Evolutionary conservation across 2,888 invertebrate species (phyloP), one percentile per base, ranked within the genome.

Genomic region (Scaptomyza caliginosa): DNA sequence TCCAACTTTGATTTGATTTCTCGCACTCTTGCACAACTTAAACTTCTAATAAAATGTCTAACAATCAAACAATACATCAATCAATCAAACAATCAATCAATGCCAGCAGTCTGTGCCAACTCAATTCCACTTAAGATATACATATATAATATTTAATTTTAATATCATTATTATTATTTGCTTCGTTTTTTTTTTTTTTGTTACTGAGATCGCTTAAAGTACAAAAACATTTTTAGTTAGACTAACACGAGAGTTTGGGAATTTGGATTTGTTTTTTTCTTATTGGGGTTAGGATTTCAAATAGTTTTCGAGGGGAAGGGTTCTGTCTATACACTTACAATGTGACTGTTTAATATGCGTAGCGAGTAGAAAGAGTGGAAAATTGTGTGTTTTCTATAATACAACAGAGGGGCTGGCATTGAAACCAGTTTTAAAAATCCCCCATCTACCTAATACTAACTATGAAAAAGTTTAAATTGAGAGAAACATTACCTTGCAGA

Each of bases 321-420:
- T 16, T 45, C 54, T 81, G 67, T 74, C 81, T 82, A 86, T 82
- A 82, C 86, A 82, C 79, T 86, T 78, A 86, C 67, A 67, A 52
- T 75, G 63, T 55, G 73, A 60, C 48, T 68, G 45, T 57, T 57
- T 40, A 50, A 28, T 63, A 67, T 65, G 73, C 74, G 59, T 84
- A 86, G 80, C 88, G 71, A 83, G 88, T 87, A 86, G 83, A 83
- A 87, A 87, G 88, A 87, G 86, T 86, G 88, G 77, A 86, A 83
- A 87, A 87, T 76, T 85, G 45, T 57, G 49, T 43, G 16, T 34
- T 34, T 83, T 71, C 89, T 87, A 88, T 87, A 79, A 76, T 88
- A 89, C 88, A 89, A 87, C 74, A 89, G 88, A 80, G 80, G 72
- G 60, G 58, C 62, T 48, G 78, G 67, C 28, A 51, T 55, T 34